Conservation (phyloP, 2,113 vertebrate genomes). For the Naja naja region DNA sequence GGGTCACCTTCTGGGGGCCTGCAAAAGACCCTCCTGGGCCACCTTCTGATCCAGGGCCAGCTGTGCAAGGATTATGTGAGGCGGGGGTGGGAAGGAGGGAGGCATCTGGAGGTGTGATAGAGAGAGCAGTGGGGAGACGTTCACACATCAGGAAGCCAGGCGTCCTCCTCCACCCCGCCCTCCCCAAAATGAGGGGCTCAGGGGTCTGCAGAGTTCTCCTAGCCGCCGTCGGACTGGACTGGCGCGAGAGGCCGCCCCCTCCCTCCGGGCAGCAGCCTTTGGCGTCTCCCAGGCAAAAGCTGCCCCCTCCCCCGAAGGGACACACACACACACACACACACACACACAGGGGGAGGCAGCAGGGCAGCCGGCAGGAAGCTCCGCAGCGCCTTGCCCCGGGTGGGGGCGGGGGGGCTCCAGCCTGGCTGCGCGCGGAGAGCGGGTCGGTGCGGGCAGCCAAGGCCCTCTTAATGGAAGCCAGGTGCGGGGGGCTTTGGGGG, state of each 20-base stretch:
- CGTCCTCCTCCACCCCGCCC: neutral
- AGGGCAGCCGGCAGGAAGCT: slow-evolving; percentile 14
- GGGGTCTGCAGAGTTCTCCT: neutral
- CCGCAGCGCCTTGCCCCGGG: slow-evolving; percentile 43
- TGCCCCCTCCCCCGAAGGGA: neutral
- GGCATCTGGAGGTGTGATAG: neutral
- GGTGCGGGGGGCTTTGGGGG: slow-evolving; percentile 63
- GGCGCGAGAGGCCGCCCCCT: neutral
- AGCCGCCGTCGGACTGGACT: accelerated
- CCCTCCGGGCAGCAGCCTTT: neutral
- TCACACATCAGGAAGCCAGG: neutral
- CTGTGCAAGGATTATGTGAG: neutral
- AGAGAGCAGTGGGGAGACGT: too few species aligned
- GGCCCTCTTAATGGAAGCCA: slow-evolving; percentile 56
- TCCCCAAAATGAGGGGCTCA: too few species aligned
- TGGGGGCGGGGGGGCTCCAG: slow-evolving; percentile 46
- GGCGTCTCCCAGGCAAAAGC: neutral
- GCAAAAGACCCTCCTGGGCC: neutral
- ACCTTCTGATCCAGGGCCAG: neutral
- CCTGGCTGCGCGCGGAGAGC: slow-evolving; percentile 48
- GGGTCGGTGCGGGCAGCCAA: slow-evolving; percentile 60
- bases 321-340: too few species aligned
- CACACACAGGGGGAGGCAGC: neutral
- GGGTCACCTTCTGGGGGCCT: neutral
- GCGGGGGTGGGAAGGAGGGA: accelerated